Conservation (phyloP, 1,140 invertebrate genomes). For the Rhagoletis pomonella region DNA sequence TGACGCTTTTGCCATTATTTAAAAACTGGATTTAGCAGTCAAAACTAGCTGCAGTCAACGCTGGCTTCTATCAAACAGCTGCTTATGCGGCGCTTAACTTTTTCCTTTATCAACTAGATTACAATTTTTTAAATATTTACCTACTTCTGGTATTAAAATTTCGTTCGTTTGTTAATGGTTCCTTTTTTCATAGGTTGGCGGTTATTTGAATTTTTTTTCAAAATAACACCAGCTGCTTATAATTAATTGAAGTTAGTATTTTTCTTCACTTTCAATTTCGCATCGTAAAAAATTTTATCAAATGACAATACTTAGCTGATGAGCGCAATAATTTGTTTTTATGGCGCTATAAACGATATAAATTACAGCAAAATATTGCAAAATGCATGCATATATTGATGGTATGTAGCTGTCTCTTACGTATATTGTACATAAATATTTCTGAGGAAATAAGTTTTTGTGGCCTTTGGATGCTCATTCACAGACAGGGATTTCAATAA, state of each 20-base stretch:
- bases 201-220: background rate
- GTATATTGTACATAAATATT: too few species aligned
- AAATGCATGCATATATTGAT: background rate
- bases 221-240: background rate
- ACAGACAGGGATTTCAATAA: too few species aligned
- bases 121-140: background rate
- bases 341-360: background rate
- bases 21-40: background rate
- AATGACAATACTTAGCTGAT: background rate
- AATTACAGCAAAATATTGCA: background rate
- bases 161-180: background rate
- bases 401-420: background rate
- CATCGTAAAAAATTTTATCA: background rate
- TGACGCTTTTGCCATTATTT: background rate
- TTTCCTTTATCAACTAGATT: background rate
- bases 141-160: background rate
- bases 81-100: background rate
- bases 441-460: too few species aligned
- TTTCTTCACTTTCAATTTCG: constrained; percentile 3
- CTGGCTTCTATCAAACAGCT: background rate
- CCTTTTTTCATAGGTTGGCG: background rate
- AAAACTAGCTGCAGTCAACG: background rate
- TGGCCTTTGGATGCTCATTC: too few species aligned
- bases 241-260: background rate
- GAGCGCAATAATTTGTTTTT: background rate